Conservation (phyloP, 2,888 invertebrate genomes). For the Anarsia innoxiella region DNA sequence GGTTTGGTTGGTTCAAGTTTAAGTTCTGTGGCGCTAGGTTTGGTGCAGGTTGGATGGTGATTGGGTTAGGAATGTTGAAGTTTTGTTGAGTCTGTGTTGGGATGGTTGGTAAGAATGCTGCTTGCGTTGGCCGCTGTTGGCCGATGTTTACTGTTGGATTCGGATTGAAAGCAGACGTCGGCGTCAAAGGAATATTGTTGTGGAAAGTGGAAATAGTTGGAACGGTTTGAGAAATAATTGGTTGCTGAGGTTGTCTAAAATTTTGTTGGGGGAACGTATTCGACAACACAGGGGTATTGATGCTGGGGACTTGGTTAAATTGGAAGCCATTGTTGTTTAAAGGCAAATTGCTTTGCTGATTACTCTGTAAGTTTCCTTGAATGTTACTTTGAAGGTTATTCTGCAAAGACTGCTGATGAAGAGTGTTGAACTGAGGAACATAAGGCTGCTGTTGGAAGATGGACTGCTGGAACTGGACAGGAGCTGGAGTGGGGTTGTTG, state of each 20-base stretch:
- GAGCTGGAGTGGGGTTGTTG: slow-evolving; percentile 43
- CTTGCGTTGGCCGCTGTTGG: slow-evolving; percentile 55
- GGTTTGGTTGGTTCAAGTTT: slow-evolving; percentile 49
- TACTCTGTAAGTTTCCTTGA: slow-evolving; percentile 38
- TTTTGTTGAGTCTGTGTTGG: slow-evolving; percentile 43
- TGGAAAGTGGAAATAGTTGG: slow-evolving; percentile 55
- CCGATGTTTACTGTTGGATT: slow-evolving; percentile 43
- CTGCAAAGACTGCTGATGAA: slow-evolving; percentile 36
- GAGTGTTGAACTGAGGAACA: slow-evolving; percentile 57
- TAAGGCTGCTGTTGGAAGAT: slow-evolving; percentile 40
- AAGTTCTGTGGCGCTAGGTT: slow-evolving; percentile 55
- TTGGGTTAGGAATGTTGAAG: slow-evolving; percentile 55
- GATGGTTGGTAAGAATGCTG: slow-evolving; percentile 56
- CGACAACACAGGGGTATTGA: slow-evolving; percentile 35
- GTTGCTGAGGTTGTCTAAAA: slow-evolving; percentile 36
- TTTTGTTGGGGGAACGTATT: slow-evolving; percentile 43
- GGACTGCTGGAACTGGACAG: slow-evolving; percentile 48
- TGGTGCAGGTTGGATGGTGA: slow-evolving; percentile 64
- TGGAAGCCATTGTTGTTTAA: slow-evolving; percentile 44
- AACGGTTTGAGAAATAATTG: slow-evolving; percentile 47
- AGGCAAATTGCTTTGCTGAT: slow-evolving; percentile 25
- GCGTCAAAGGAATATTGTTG: slow-evolving; percentile 41
- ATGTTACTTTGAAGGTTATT: slow-evolving; percentile 28
- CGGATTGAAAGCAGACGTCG: slow-evolving; percentile 39
- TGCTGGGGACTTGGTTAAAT: slow-evolving; percentile 39